Base-by-base conservation (phyloP, 2,113 vertebrate species). In the Periophthalmodon schlosseri region DNA sequence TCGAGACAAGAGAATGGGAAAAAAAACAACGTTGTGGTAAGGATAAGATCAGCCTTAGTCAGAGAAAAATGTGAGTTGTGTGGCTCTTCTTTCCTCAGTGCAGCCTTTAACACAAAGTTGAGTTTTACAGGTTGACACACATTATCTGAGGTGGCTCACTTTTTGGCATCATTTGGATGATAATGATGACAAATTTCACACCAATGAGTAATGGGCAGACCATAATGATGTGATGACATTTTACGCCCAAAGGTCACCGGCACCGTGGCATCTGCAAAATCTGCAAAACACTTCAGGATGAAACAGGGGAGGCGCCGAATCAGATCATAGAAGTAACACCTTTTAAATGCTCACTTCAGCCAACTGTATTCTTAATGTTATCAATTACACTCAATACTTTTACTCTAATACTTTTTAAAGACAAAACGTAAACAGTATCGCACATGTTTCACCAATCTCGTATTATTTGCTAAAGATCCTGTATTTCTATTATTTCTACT, bases 201-300 rank as follows among this genome's bases (percentile, higher is more conserved):
- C 34, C 63, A 44, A n/a, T 65, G 63, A 65, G 63, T 65, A 65
- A 65, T 39, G 63, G 63, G 34, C 16, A 13, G 34, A 65, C 39
- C 34, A 65, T 65, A 65, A 65, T 65, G 63, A 65, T 65, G 34
- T 65, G 63, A 39, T 65, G 63, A 65, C 63, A 65, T 65, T 65
- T 65, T n/a, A 65, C 20, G 21, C 7, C 63, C 63, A 65, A 65
- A 65, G 63, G 34, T 65, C 63, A 65, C 34, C 20, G 18, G 20
- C 63, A 3, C 63, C n/a, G 63, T 44, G 34, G 63, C 34, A 39
- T 65, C 34, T 34, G 10, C 33, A 44, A 65, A 65, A 65, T 65
- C 18, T 65, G 34, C 63, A 36, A 65, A 65, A 44, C 20, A 39
- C 34, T 65, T 65, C n/a, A 65, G 18, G 34, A 65, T 44, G 33